These are phyloP conservation scores for Drosophila leonis DNA, from an alignment of 2,888 invertebrate genomes.

Conservation along the genomic window DNA sequence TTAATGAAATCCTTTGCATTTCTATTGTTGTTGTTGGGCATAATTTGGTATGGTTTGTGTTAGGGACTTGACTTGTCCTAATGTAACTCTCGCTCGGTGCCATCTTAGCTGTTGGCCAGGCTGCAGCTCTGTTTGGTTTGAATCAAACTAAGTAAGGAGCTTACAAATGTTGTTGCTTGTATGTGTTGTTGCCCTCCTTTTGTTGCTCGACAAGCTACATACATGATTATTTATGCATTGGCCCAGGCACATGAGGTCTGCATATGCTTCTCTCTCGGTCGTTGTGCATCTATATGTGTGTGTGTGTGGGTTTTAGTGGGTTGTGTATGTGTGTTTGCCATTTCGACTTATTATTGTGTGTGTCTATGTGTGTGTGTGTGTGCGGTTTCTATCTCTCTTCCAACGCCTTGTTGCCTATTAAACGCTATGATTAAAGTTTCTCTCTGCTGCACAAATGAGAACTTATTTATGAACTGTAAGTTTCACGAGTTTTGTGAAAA, in stretches of 20 bases:
- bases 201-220: conserved; percentile 32
- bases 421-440: conserved; percentile 40
- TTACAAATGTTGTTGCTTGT: conserved; percentile 45
- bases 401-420: conserved; percentile 33
- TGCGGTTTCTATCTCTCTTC: conserved; percentile 18
- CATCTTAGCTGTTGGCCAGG: conserved; percentile 20
- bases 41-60: conserved; percentile 21
- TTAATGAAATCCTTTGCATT: conserved; percentile 34
- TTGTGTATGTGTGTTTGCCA: conserved; percentile 25
- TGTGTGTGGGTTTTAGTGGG: background rate
- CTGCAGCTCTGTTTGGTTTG: conserved; percentile 17
- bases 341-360: conserved; percentile 39
- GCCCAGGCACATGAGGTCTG: conserved; percentile 47
- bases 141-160: conserved; percentile 49
- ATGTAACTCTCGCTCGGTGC: conserved; percentile 13
- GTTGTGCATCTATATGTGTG: background rate
- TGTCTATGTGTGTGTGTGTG: conserved; percentile 20
- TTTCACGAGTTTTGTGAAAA: conserved; percentile 18
- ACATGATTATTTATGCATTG: conserved; percentile 73
- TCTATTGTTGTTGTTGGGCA: conserved; percentile 34
- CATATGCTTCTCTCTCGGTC: conserved; percentile 31
- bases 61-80: conserved; percentile 23
- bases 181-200: conserved; percentile 15
- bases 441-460: conserved; percentile 10
- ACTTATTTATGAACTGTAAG: conserved; percentile 31